Evolutionary conservation across 23 tunicate species (phyloP).

Genomic region (Aplidium turbinatum): DNA sequence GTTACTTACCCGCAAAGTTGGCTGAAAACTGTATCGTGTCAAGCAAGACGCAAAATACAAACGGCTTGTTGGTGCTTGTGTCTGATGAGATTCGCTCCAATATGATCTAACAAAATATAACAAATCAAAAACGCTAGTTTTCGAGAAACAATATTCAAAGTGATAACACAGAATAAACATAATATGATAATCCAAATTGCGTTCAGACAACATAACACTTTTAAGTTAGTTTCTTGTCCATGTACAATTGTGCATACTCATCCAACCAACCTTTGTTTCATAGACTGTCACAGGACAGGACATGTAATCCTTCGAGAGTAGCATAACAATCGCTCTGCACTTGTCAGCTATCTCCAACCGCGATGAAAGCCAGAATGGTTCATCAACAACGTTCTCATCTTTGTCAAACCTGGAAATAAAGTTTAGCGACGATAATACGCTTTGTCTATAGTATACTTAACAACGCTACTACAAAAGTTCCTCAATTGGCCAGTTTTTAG

Average conservation of each 20-base stretch:
- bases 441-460: no score
- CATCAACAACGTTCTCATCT: constrained; percentile 66
- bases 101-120: constrained; percentile 50
- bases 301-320: constrained; percentile 61
- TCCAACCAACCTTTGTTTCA: constrained; percentile 57
- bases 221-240: no score
- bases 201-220: no score
- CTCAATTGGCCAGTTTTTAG: no score
- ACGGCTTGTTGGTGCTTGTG: constrained; percentile 43
- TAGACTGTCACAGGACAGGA: constrained; percentile 62
- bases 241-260: no score
- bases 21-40: constrained; percentile 49
- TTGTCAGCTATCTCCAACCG: constrained; percentile 66
- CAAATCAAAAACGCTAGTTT: no score
- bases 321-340: constrained; percentile 58
- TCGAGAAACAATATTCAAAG: no score
- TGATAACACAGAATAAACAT: no score
- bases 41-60: constrained; percentile 54
- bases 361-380: constrained; percentile 59
- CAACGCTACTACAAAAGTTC: no score
- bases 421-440: no score
- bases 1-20: constrained; percentile 49
- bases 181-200: no score
- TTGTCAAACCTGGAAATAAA: constrained; percentile 58
- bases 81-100: constrained; percentile 50